Conservation (phyloP, 2,113 vertebrate species). For the Rostratula benghalensis region DNA sequence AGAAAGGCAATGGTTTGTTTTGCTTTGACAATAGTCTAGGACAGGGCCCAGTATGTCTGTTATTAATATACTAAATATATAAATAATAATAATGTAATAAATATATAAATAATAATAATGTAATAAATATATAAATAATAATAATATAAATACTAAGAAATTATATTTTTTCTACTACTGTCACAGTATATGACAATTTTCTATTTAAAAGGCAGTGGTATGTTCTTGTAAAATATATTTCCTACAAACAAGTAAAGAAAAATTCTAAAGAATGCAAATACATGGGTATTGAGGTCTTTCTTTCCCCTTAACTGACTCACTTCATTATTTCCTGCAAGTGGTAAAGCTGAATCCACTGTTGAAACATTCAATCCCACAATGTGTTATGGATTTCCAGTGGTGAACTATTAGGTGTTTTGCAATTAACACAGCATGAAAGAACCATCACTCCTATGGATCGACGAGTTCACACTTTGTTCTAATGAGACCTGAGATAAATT, state of each 20-base stretch:
- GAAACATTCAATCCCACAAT: background rate
- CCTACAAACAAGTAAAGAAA: background rate
- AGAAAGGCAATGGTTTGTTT: background rate
- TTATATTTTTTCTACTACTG: background rate
- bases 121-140: too few relatives aligned
- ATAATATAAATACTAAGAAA: background rate
- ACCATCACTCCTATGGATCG: background rate
- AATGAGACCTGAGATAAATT: constrained; percentile 35
- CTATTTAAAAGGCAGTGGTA: background rate
- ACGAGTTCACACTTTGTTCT: background rate
- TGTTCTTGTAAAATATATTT: background rate
- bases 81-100: too few relatives aligned
- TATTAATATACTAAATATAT: too few relatives aligned
- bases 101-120: too few relatives aligned
- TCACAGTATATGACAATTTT: background rate
- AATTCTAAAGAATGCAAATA: background rate
- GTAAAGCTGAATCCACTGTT: background rate
- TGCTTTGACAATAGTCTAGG: background rate
- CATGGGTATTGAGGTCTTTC: background rate
- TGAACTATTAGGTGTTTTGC: constrained; percentile 31
- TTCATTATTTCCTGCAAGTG: background rate
- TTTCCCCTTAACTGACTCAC: background rate
- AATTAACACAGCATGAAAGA: constrained; percentile 50
- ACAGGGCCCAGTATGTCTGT: background rate
- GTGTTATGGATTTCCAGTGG: constrained; percentile 40